Evolutionary conservation across 2,113 vertebrate genomes (phyloP).

Genomic region (Caranx ignobilis): DNA sequence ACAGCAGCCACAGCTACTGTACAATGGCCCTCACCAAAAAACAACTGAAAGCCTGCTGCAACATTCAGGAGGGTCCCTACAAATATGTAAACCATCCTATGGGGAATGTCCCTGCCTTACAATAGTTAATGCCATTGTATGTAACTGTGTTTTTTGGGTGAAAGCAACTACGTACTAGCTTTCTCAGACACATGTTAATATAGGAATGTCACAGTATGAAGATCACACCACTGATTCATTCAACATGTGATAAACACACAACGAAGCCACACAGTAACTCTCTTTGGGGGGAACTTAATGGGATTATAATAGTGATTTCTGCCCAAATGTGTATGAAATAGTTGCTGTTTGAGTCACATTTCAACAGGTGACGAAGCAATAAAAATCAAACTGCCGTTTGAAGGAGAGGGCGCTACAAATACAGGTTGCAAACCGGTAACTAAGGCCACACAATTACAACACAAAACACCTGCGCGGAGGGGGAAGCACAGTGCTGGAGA

Average conservation of each 20-base stretch:
- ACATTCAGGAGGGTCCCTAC: conserved; percentile 16
- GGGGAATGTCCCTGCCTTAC: accelerated
- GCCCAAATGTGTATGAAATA: not conserved
- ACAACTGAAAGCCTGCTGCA: conserved; percentile 16
- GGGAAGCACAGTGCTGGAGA: not conserved
- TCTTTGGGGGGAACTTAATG: not conserved
- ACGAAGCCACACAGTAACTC: not conserved
- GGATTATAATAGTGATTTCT: not conserved
- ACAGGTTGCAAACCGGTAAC: conserved; percentile 17
- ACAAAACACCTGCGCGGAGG: conserved; percentile 28
- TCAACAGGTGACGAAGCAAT: conserved; percentile 78
- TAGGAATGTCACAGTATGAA: not conserved
- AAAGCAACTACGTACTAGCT: not conserved
- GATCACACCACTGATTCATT: not conserved
- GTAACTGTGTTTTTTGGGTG: not conserved
- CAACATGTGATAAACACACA: not conserved
- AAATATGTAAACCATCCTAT: conserved; percentile 3
- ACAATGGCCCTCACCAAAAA: conserved; percentile 41
- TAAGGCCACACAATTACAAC: conserved; percentile 23
- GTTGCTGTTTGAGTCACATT: conserved; percentile 30
- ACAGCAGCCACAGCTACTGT: conserved; percentile 46
- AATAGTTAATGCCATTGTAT: not conserved
- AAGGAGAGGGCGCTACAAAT: not conserved
- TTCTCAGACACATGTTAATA: not conserved
- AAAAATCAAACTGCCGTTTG: not conserved